These are phyloP conservation scores for Lerema accius DNA, from an alignment of 1,140 invertebrate species.

Conservation along the genomic window DNA sequence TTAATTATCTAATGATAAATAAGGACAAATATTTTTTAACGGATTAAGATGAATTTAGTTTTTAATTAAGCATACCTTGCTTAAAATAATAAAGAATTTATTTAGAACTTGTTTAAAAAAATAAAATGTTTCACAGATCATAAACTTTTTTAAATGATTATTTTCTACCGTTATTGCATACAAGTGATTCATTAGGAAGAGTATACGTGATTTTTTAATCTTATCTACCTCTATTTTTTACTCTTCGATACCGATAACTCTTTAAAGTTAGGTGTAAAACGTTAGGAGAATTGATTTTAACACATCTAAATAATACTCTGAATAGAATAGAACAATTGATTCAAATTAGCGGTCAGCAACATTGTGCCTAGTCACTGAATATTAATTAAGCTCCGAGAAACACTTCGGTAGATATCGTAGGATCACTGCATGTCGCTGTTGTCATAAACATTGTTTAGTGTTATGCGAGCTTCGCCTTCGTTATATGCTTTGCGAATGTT, in stretches of 20 bases:
- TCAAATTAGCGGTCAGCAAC: constrained; percentile 49
- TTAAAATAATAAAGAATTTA: too few relatives aligned
- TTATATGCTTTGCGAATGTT: constrained; percentile 55
- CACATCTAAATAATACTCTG: constrained; percentile 18
- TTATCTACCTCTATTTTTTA: not conserved
- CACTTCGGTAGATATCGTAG: constrained; percentile 35
- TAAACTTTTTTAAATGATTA: too few relatives aligned
- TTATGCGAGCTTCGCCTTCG: constrained; percentile 47
- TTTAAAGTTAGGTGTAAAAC: not conserved
- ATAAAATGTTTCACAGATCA: too few relatives aligned
- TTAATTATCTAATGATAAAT: not conserved
- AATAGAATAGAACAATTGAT: constrained; percentile 48
- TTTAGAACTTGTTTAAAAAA: too few relatives aligned
- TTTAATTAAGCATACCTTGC: too few relatives aligned
- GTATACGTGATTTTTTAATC: not conserved
- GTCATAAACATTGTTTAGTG: constrained; percentile 62
- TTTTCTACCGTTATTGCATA: not conserved
- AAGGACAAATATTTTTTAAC: not conserved
- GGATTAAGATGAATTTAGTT: not conserved
- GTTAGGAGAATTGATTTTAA: constrained; percentile 10
- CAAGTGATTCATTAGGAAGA: not conserved
- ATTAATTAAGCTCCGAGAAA: constrained; percentile 61
- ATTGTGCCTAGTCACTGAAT: constrained; percentile 63
- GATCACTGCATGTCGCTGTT: constrained; percentile 40
- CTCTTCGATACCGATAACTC: too few relatives aligned